Percentiles rank a stretch among this genome's conserved stretches.
phyloP scores from a whole-genome alignment of 2,797 vertebrate genomes.

The Euphonia xanthogaster region DNA sequence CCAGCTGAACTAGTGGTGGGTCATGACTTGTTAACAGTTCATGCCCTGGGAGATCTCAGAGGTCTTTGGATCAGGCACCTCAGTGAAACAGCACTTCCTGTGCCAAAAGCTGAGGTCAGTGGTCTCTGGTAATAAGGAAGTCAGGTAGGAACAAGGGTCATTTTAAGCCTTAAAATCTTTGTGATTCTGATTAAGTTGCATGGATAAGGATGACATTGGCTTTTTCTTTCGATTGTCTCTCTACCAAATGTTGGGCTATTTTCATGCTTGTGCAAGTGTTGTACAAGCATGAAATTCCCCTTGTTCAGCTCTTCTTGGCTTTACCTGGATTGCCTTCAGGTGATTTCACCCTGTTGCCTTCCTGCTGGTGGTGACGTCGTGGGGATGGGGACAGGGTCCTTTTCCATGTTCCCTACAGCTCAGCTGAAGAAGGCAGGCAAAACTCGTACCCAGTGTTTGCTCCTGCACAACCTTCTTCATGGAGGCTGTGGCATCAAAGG shows the following conservation, averaged over 20 bases:
- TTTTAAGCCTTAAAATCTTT: conserved; percentile 1
- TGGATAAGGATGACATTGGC: background rate
- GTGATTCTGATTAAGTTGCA: background rate
- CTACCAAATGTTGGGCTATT: background rate
- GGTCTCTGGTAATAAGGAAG: conserved; percentile 24
- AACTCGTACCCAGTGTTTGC: background rate
- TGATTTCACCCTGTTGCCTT: background rate
- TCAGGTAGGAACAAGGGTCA: background rate
- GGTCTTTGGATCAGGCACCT: background rate
- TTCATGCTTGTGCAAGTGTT: background rate
- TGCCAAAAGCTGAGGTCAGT: background rate
- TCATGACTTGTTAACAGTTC: background rate
- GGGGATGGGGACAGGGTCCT: background rate
- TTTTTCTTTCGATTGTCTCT: background rate
- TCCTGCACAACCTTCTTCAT: background rate
- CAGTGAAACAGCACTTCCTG: background rate
- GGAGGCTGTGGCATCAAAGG: background rate
- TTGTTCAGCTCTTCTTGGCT: background rate
- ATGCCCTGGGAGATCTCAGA: background rate
- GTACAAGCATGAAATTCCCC: background rate
- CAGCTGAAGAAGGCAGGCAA: background rate
- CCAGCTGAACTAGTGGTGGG: background rate
- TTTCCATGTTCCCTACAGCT: background rate
- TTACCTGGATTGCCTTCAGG: background rate
- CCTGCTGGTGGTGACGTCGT: background rate